Evolutionary conservation across 2,797 vertebrate species (phyloP).

Genomic region (Enteromius mattozi): DNA sequence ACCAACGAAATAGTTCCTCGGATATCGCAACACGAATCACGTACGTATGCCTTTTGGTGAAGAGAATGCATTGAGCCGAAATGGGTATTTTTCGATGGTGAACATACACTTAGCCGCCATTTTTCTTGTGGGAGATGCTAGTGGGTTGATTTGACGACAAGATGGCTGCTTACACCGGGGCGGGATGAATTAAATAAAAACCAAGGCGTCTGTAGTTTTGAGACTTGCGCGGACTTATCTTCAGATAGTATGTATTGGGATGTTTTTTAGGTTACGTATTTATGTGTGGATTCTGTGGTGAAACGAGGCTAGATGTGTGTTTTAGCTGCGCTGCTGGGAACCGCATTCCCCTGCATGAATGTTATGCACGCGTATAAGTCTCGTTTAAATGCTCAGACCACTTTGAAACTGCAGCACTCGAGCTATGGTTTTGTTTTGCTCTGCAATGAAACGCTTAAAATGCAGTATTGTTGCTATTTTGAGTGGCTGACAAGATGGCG

Average conservation of each 20-base stretch:
- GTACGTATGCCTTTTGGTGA: conserved; percentile 66
- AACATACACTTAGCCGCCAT: conserved; percentile 77
- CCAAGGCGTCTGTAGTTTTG: not conserved
- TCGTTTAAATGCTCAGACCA: not conserved
- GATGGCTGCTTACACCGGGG: conserved; percentile 85
- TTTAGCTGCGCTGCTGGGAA: conserved; percentile 7
- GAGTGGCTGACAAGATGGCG: conserved; percentile 81
- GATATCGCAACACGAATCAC: conserved; percentile 72
- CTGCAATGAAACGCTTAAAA: not conserved
- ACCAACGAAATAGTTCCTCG: conserved; percentile 70
- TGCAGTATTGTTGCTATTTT: conserved; percentile 47
- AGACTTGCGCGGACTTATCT: not conserved
- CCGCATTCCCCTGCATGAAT: not conserved
- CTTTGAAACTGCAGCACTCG: not conserved
- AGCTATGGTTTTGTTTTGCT: not conserved
- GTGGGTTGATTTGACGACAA: conserved; percentile 81
- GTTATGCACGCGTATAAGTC: not conserved
- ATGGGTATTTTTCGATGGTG: conserved; percentile 77
- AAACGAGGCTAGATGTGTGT: not conserved
- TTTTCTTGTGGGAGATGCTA: conserved; percentile 83
- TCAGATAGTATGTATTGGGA: conserved; percentile 9
- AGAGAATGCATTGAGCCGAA: conserved; percentile 46
- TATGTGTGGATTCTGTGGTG: not conserved
- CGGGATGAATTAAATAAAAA: conserved; percentile 78
- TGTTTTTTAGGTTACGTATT: not conserved